Evolutionary conservation across 2,888 invertebrate species (phyloP).

Genomic region (Flexamia atlantica): DNA sequence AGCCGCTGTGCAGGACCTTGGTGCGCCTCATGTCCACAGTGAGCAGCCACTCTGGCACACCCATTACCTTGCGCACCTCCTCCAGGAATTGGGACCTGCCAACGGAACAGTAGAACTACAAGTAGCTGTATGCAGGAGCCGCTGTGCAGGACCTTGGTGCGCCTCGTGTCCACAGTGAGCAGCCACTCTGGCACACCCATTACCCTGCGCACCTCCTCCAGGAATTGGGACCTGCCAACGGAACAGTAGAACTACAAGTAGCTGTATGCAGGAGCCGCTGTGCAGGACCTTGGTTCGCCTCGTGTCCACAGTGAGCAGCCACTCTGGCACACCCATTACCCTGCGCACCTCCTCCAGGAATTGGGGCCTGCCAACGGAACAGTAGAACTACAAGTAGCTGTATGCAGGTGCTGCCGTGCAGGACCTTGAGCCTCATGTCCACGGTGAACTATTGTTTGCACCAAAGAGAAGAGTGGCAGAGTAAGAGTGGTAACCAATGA

Average conservation of each 20-base stretch:
- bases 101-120: too few species aligned
- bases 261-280: slow-evolving; percentile 88
- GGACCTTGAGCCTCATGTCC: slow-evolving; percentile 85
- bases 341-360: slow-evolving; percentile 89
- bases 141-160: slow-evolving; percentile 86
- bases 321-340: slow-evolving; percentile 92
- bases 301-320: slow-evolving; percentile 92
- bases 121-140: slow-evolving; percentile 91
- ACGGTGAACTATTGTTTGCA: slow-evolving; percentile 85
- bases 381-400: slow-evolving; percentile 82
- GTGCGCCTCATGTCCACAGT: slow-evolving; percentile 90
- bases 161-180: slow-evolving; percentile 89
- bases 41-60: too few species aligned
- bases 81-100: too few species aligned
- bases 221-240: too few species aligned
- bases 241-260: too few species aligned
- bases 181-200: too few species aligned
- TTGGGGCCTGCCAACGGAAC: slow-evolving; percentile 80
- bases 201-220: too few species aligned
- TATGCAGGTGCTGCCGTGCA: slow-evolving; percentile 89
- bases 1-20: slow-evolving; percentile 84
- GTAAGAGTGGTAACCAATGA: too few species aligned
- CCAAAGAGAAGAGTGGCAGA: too few species aligned
- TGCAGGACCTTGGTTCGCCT: slow-evolving; percentile 86
- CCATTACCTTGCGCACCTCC: too few species aligned